phyloP scores from a whole-genome alignment of 2,113 vertebrate genomes.

The Callipepla californica region DNA sequence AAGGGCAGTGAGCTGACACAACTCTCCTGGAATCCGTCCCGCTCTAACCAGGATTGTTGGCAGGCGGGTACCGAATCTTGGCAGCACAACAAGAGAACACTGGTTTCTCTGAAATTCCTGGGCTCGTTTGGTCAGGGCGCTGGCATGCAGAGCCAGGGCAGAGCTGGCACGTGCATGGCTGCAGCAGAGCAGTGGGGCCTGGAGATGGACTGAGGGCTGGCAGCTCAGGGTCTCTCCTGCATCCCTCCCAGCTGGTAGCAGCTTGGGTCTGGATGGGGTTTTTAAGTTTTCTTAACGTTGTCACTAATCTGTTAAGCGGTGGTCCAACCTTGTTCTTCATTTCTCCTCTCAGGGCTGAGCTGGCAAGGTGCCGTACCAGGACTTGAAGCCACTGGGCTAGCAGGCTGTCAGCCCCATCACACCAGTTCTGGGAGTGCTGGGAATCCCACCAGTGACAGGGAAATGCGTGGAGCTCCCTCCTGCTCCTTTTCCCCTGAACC shows the following conservation, averaged over 20 bases:
- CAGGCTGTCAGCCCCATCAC: not conserved
- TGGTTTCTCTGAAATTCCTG: not conserved
- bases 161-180: not conserved
- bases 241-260: not conserved
- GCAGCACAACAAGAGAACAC: not conserved
- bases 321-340: not conserved
- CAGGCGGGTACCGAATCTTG: not conserved
- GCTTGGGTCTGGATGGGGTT: not conserved
- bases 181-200: too few species aligned
- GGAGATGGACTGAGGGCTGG: not conserved
- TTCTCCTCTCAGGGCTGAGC: not conserved
- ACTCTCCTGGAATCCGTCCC: not conserved
- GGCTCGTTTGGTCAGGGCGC: not conserved
- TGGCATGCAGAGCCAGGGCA: not conserved
- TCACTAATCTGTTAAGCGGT: not conserved
- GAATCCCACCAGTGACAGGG: accelerated
- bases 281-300: not conserved
- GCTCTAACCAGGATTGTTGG: not conserved
- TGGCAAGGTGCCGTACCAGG: not conserved
- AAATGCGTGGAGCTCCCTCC: accelerated
- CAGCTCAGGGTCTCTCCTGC: not conserved
- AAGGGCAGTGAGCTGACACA: not conserved
- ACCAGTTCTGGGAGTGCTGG: not conserved
- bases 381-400: not conserved
- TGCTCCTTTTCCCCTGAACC: not conserved